phyloP scores from a whole-genome alignment of 2,113 vertebrate genomes.

The Campylomormyrus numenius region DNA sequence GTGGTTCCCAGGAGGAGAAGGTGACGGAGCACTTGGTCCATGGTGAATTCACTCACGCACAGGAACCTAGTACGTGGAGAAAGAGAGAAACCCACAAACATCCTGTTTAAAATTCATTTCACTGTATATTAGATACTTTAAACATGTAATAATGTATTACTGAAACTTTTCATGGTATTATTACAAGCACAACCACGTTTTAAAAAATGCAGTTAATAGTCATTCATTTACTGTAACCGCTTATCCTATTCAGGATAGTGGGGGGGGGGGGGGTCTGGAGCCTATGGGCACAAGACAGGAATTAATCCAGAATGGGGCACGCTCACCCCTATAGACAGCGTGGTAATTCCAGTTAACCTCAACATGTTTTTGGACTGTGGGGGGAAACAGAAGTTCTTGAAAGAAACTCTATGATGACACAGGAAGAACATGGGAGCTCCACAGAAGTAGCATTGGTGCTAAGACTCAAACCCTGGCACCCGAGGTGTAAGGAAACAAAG shows the following conservation, averaged over 20 bases:
- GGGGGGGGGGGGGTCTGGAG: neutral
- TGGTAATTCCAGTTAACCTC: neutral
- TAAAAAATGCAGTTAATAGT: neutral
- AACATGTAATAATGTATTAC: neutral
- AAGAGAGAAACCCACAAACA: neutral
- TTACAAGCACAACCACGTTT: neutral
- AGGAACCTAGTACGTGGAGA: slow-evolving; percentile 52
- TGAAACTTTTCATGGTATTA: neutral
- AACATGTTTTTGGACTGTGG: neutral
- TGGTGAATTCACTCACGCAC: slow-evolving; percentile 65
- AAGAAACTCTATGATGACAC: neutral
- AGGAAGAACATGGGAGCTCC: neutral
- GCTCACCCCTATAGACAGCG: neutral
- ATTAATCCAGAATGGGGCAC: neutral
- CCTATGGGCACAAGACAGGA: neutral
- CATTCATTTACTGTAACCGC: neutral
- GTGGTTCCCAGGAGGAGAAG: slow-evolving; percentile 82
- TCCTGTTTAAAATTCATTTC: neutral
- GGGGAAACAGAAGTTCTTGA: neutral
- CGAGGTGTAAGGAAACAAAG: neutral
- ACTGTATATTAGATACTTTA: neutral
- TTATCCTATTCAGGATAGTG: neutral
- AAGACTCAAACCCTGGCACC: neutral
- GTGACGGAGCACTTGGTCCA: slow-evolving; percentile 80
- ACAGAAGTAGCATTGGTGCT: neutral